Conservation (phyloP, 2,888 invertebrate species). For the Amphipyra berbera region DNA sequence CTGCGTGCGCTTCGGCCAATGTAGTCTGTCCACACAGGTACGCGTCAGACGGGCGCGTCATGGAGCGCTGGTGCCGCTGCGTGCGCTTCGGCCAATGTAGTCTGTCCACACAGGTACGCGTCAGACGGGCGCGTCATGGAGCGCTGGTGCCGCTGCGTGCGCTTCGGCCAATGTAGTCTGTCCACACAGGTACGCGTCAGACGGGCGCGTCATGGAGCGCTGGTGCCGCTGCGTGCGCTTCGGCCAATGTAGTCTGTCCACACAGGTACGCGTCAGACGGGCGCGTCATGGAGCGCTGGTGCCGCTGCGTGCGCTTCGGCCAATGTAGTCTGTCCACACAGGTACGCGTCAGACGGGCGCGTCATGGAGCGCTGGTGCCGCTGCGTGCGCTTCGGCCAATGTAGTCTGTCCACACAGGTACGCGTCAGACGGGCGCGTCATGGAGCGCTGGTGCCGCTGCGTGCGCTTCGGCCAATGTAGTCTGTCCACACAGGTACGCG, state of each 20-base stretch:
- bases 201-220: constrained; percentile 97
- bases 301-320: constrained; percentile 96
- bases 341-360: too few relatives aligned
- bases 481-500: too few relatives aligned
- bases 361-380: constrained; percentile 98
- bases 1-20: constrained; percentile 95
- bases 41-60: constrained; percentile 96
- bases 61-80: constrained; percentile 97
- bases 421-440: constrained; percentile 96
- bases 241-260: too few relatives aligned
- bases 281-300: constrained; percentile 97
- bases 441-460: constrained; percentile 97
- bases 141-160: constrained; percentile 96
- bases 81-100: constrained; percentile 96
- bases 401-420: too few relatives aligned
- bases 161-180: too few relatives aligned
- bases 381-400: constrained; percentile 95
- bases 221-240: constrained; percentile 97
- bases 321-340: too few relatives aligned
- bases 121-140: constrained; percentile 97
- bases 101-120: too few relatives aligned
- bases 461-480: constrained; percentile 96
- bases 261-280: too few relatives aligned
- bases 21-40: too few relatives aligned
- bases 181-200: too few relatives aligned